Evolutionary conservation across 2,797 vertebrate genomes (phyloP).

Genomic region (Loris lydekkerianus): DNA sequence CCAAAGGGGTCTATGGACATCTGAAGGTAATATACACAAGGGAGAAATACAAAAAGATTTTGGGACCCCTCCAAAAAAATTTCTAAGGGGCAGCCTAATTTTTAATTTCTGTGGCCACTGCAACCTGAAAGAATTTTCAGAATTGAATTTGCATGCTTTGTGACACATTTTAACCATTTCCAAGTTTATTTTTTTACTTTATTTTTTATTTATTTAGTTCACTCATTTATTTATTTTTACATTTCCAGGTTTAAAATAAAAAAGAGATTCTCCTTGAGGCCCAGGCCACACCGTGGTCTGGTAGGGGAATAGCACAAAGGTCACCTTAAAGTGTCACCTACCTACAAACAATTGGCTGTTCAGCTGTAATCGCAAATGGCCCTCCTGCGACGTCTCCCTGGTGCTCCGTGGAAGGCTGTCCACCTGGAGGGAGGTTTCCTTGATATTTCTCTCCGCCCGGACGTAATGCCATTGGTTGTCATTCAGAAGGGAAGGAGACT

Average conservation of each 20-base stretch:
- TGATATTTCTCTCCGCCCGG: slow-evolving; percentile 93
- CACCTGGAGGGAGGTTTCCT: slow-evolving; percentile 94
- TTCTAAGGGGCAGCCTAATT: background rate
- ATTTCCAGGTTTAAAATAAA: background rate
- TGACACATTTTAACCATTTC: background rate
- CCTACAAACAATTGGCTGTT: slow-evolving; percentile 97
- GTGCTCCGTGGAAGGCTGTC: slow-evolving; percentile 93
- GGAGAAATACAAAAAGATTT: background rate
- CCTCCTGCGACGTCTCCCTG: slow-evolving; percentile 91
- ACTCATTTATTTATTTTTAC: no score
- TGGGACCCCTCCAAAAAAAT: background rate
- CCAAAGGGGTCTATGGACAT: background rate
- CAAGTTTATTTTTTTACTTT: no score
- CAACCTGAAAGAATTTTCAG: background rate
- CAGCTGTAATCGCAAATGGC: slow-evolving; percentile 94
- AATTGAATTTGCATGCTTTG: background rate
- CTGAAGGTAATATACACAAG: background rate
- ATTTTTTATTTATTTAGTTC: no score
- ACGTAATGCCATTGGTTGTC: slow-evolving; percentile 96
- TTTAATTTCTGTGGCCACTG: background rate
- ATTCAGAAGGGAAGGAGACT: slow-evolving; percentile 90
- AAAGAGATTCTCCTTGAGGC: background rate
- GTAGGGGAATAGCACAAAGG: background rate
- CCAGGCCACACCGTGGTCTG: background rate
- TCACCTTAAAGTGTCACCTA: slow-evolving; percentile 85